Conservation (phyloP, 1,140 invertebrate species). For the Ceratosolen solmsi region DNA sequence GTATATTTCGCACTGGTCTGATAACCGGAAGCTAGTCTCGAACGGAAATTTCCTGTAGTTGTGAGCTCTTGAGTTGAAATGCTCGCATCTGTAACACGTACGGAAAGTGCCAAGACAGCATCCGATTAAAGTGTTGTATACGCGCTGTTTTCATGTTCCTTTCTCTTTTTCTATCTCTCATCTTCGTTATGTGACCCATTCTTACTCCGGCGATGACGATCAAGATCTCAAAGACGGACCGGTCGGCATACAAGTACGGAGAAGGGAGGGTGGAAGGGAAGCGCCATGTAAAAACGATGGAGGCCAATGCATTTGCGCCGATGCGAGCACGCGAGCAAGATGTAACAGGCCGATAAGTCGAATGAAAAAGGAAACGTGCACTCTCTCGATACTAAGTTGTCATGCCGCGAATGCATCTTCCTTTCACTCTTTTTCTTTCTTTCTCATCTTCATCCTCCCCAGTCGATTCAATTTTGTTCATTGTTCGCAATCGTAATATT, state of each 20-base stretch:
- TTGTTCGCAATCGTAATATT: background rate
- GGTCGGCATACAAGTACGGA: constrained; percentile 34
- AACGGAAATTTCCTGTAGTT: background rate
- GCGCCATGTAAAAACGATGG: background rate
- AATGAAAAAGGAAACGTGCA: background rate
- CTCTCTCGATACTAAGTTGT: constrained; percentile 28
- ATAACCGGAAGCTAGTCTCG: background rate
- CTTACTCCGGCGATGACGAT: constrained; percentile 38
- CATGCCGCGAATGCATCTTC: constrained; percentile 36
- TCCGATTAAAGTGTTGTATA: background rate
- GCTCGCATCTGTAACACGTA: background rate
- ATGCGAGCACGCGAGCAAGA: constrained; percentile 19
- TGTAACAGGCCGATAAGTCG: constrained; percentile 29
- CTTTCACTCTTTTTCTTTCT: background rate
- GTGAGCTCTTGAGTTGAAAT: background rate
- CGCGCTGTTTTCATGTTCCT: background rate
- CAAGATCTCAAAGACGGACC: constrained; percentile 43
- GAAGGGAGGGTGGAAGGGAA: background rate
- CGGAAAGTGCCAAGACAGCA: background rate
- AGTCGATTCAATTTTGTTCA: background rate
- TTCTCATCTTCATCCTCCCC: background rate
- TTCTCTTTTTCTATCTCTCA: background rate
- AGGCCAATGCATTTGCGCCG: constrained; percentile 10
- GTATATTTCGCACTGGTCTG: background rate
- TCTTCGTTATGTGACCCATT: constrained; percentile 34